A percentile compares a stretch with the other conserved stretches of the same genome.
phyloP scores from a whole-genome alignment of 2,113 vertebrate genomes.

The Reinhardtius hippoglossoides region DNA sequence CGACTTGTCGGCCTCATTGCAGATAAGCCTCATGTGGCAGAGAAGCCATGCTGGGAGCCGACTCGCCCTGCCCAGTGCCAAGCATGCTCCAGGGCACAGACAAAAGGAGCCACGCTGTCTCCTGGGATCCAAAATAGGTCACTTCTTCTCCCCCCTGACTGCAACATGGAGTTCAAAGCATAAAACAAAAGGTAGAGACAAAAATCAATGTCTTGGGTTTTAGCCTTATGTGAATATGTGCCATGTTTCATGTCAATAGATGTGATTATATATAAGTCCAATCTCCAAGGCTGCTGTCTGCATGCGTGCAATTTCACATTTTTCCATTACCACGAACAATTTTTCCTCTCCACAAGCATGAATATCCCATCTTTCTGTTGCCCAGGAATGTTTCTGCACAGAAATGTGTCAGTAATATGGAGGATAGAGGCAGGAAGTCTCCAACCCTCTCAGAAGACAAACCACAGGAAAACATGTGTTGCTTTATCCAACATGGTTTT shows the following conservation, averaged over 20 bases:
- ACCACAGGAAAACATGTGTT: background rate
- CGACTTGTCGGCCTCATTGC: slow-evolving; percentile 8
- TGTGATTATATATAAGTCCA: too few relatives aligned
- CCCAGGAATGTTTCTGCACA: background rate
- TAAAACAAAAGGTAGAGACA: slow-evolving; percentile 4
- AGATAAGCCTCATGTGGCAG: slow-evolving; percentile 6
- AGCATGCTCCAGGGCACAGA: slow-evolving; percentile 68
- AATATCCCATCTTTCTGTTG: slow-evolving; percentile 9
- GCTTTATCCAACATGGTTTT: background rate
- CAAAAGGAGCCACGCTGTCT: slow-evolving; percentile 55
- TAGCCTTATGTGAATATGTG: background rate
- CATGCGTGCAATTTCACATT: background rate
- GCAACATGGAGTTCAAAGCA: background rate
- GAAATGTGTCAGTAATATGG: background rate
- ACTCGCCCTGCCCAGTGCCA: slow-evolving; percentile 50
- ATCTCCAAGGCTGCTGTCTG: too few relatives aligned
- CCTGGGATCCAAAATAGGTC: slow-evolving; percentile 57
- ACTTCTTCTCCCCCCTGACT: slow-evolving; percentile 25
- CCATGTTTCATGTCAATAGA: background rate
- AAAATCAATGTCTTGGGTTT: background rate
- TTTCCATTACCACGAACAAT: slow-evolving; percentile 2
- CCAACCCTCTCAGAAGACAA: background rate
- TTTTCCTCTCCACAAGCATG: slow-evolving; percentile 37
- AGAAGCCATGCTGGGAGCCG: slow-evolving; percentile 14
- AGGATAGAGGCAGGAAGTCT: slow-evolving; percentile 7